Evolutionary conservation across 2,113 vertebrate genomes (phyloP).

Genomic region (Oriolus oriolus): DNA sequence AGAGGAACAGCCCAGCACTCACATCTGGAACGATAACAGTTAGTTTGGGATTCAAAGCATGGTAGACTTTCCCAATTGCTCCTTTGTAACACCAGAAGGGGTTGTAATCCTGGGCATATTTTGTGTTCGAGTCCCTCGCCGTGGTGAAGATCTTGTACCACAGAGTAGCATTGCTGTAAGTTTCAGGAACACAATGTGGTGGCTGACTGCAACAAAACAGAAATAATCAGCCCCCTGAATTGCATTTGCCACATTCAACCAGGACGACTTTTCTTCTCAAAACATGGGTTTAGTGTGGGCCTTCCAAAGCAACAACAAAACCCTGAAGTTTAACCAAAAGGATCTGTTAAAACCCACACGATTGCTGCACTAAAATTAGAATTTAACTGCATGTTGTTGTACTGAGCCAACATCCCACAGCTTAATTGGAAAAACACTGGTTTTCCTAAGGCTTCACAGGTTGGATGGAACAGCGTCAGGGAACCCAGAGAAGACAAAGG

Average conservation of each 20-base stretch:
- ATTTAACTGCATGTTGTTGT: neutral
- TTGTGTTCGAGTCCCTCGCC: slow-evolving; percentile 90
- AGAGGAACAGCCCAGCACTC: slow-evolving; percentile 59
- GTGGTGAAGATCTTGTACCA: slow-evolving; percentile 99
- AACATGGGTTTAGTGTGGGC: neutral
- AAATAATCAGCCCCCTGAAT: neutral
- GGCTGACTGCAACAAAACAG: slow-evolving; percentile 81
- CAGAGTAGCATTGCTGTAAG: slow-evolving; percentile 90
- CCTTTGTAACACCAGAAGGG: slow-evolving; percentile 99
- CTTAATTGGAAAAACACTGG: neutral
- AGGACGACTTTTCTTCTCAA: neutral
- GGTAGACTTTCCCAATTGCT: slow-evolving; percentile 95
- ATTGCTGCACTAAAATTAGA: neutral
- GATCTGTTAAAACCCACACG: neutral
- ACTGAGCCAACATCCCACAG: neutral
- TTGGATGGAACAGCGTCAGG: neutral
- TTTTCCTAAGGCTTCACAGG: neutral
- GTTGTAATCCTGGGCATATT: slow-evolving; percentile 96
- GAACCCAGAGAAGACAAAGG: neutral
- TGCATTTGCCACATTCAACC: neutral
- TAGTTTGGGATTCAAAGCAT: slow-evolving; percentile 93
- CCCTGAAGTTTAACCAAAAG: neutral
- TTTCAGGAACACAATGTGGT: slow-evolving; percentile 91
- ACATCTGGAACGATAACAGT: slow-evolving; percentile 96
- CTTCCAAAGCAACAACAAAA: neutral